phyloP scores from a whole-genome alignment of 2,113 vertebrate species.

The Rattus norvegicus region DNA sequence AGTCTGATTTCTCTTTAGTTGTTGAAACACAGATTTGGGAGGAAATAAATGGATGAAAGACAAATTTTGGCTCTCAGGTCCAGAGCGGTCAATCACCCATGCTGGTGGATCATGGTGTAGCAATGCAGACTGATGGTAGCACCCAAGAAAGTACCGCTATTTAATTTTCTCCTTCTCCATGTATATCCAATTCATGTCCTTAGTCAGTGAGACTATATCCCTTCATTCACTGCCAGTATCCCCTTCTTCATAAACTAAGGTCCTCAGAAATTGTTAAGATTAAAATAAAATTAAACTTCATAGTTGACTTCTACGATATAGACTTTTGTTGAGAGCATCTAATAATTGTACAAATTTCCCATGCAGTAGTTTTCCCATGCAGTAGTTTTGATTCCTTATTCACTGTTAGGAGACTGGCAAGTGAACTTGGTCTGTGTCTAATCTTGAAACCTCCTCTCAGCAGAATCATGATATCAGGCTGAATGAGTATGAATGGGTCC shows the following conservation, averaged over 20 bases:
- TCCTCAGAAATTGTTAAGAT: not conserved
- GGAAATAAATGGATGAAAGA: not conserved
- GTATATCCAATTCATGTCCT: not conserved
- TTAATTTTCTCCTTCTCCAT: not conserved
- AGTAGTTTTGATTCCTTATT: not conserved
- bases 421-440: not conserved
- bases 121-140: too few relatives aligned
- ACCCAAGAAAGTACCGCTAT: not conserved
- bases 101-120: fast-evolving
- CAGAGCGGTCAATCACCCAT: not conserved
- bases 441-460: too few relatives aligned
- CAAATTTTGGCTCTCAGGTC: not conserved
- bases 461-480: fast-evolving
- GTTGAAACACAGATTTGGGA: not conserved
- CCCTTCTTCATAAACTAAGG: not conserved
- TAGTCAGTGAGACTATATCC: not conserved
- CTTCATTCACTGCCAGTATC: not conserved
- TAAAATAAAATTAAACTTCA: not conserved
- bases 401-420: not conserved
- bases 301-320: not conserved
- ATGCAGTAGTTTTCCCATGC: not conserved
- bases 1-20: not conserved
- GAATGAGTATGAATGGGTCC: too few relatives aligned
- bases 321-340: not conserved
- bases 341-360: not conserved